Conservation (phyloP, 2,113 vertebrate genomes). For the Leptodactylus fuscus region DNA sequence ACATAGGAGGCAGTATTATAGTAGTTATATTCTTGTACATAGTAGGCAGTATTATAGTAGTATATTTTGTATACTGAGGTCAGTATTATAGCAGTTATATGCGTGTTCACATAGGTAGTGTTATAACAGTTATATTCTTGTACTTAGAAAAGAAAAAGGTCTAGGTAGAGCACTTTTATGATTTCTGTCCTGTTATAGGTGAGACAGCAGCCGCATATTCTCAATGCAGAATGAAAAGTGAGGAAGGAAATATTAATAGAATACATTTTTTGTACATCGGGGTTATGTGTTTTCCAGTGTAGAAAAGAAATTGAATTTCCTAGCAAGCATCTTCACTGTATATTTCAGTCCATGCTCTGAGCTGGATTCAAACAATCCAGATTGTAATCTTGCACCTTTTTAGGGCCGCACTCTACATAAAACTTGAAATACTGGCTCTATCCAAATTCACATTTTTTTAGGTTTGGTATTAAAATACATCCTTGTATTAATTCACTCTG, state of each 20-base stretch:
- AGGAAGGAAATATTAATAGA: conserved; percentile 53
- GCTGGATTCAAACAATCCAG: conserved; percentile 44
- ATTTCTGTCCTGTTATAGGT: conserved; percentile 24
- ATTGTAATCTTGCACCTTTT: conserved; percentile 49
- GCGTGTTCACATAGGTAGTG: background rate
- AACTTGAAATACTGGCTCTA: conserved; percentile 44
- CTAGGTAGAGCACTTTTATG: conserved; percentile 24
- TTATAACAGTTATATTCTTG: background rate
- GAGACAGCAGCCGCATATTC: conserved; percentile 46
- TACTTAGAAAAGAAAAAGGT: background rate
- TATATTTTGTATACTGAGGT: background rate
- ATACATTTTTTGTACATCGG: conserved; percentile 53
- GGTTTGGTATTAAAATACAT: conserved; percentile 45
- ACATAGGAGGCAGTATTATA: background rate
- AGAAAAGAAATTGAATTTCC: conserved; percentile 58
- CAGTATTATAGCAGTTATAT: conserved; percentile 7
- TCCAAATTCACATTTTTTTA: conserved; percentile 27
- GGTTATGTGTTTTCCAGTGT: conserved; percentile 56
- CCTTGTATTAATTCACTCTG: conserved; percentile 49
- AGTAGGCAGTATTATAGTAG: background rate
- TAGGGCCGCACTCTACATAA: conserved; percentile 43
- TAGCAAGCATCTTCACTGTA: conserved; percentile 43
- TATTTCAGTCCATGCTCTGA: conserved; percentile 35
- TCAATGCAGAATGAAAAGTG: conserved; percentile 43
- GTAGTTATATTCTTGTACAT: conserved; percentile 1